These are phyloP conservation scores for Aleiodes sp. DNA, from an alignment of 1,140 invertebrate genomes.

Conservation along the genomic window DNA sequence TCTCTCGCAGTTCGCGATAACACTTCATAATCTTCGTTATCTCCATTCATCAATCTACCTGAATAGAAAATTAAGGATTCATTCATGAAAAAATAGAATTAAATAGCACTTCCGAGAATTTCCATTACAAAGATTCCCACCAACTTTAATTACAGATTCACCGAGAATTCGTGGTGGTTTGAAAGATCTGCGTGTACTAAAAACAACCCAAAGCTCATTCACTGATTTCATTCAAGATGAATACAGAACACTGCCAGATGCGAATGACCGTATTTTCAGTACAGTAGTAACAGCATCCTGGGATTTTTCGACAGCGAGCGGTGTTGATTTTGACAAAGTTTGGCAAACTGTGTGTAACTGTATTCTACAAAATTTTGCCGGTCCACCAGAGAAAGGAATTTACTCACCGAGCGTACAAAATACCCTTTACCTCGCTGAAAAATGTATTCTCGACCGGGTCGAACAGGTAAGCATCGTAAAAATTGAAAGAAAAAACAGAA, in stretches of 20 bases:
- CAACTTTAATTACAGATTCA: constrained; percentile 59
- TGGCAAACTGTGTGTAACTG: constrained; percentile 75
- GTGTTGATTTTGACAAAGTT: constrained; percentile 73
- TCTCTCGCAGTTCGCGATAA: too few species aligned
- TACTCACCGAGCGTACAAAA: constrained; percentile 81
- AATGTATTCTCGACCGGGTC: constrained; percentile 72
- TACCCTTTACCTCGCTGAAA: constrained; percentile 76
- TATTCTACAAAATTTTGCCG: constrained; percentile 78
- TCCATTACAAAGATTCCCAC: not conserved
- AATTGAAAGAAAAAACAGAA: not conserved
- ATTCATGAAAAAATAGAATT: not conserved
- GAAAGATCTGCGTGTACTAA: constrained; percentile 74
- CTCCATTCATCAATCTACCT: too few species aligned
- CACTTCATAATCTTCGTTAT: too few species aligned
- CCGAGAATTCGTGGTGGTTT: constrained; percentile 73
- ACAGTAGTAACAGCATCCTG: constrained; percentile 77
- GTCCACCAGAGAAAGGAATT: constrained; percentile 72
- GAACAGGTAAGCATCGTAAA: constrained; percentile 62
- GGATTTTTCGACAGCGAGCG: constrained; percentile 72
- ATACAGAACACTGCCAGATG: constrained; percentile 76
- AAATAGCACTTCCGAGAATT: not conserved
- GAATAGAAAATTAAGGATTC: too few species aligned
- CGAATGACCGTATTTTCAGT: constrained; percentile 77
- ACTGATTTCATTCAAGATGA: constrained; percentile 80
- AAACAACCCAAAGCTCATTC: constrained; percentile 82